Evolutionary conservation across 2,113 vertebrate genomes (phyloP).

Genomic region (Brachyhypopomus occidentalis): DNA sequence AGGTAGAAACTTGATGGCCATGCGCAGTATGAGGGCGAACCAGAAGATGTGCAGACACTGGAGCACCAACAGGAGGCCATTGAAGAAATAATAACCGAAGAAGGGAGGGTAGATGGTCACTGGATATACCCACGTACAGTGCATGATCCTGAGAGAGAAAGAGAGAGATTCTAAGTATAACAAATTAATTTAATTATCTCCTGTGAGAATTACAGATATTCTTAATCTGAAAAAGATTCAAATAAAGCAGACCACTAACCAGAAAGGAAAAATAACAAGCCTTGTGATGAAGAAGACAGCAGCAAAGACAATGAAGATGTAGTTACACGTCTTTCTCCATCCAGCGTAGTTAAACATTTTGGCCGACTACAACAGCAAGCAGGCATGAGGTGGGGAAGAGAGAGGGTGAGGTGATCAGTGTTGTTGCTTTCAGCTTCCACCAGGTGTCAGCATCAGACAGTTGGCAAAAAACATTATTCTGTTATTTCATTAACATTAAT

Average conservation of each 20-base stretch:
- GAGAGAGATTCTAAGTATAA: not conserved
- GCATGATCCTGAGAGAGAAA: slow-evolving; percentile 81
- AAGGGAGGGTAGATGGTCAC: slow-evolving; percentile 82
- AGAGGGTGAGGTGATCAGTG: not conserved
- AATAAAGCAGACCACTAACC: slow-evolving; percentile 72
- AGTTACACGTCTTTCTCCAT: slow-evolving; percentile 92
- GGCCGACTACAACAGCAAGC: slow-evolving; percentile 70
- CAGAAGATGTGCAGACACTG: slow-evolving; percentile 91
- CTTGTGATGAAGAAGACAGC: slow-evolving; percentile 88
- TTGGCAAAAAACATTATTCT: not conserved
- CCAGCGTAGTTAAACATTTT: slow-evolving; percentile 98
- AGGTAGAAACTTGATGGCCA: slow-evolving; percentile 92
- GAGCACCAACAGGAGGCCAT: slow-evolving; percentile 85
- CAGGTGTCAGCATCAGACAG: slow-evolving; percentile 10
- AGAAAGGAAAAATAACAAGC: slow-evolving; percentile 90
- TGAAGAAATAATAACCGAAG: slow-evolving; percentile 95
- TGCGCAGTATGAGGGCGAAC: slow-evolving; percentile 88
- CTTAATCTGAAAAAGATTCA: not conserved
- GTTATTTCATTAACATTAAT: not conserved
- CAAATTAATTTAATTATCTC: no score
- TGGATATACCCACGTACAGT: slow-evolving; percentile 84
- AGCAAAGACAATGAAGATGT: slow-evolving; percentile 88
- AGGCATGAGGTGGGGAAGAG: not conserved
- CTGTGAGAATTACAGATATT: not conserved
- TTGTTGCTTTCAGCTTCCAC: slow-evolving; percentile 5